These are phyloP conservation scores for Miichthys miiuy DNA, from an alignment of 2,797 vertebrate species.

Conservation along the genomic window DNA sequence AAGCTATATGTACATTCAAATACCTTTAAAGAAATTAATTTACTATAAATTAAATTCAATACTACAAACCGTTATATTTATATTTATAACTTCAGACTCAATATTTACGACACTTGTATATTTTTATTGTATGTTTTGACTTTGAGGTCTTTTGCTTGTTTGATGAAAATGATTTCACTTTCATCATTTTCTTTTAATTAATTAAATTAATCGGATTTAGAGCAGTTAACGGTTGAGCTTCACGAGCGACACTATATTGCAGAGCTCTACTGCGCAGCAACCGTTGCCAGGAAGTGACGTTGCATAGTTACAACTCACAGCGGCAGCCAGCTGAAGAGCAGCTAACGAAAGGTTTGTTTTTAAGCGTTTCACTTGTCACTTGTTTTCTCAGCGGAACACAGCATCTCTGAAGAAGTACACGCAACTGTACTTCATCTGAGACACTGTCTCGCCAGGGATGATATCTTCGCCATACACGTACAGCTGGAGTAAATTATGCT, in stretches of 20 bases:
- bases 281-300: conserved; percentile 84
- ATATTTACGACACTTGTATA: too few relatives aligned
- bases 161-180: background rate
- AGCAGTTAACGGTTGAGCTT: background rate
- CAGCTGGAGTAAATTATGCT: background rate
- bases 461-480: background rate
- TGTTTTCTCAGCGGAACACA: background rate
- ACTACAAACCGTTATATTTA: too few relatives aligned
- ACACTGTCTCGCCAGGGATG: conserved; percentile 14
- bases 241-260: background rate
- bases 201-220: background rate
- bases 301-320: conserved; percentile 57
- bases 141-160: background rate
- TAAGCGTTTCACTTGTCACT: background rate
- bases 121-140: background rate
- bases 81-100: too few relatives aligned
- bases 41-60: too few relatives aligned
- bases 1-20: too few relatives aligned
- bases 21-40: too few relatives aligned
- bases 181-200: background rate
- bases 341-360: background rate
- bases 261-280: background rate
- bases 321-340: background rate
- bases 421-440: background rate
- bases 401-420: background rate